Evolutionary conservation across 2,888 invertebrate genomes (phyloP).

Genomic region (Meliscaeva auricollis): DNA sequence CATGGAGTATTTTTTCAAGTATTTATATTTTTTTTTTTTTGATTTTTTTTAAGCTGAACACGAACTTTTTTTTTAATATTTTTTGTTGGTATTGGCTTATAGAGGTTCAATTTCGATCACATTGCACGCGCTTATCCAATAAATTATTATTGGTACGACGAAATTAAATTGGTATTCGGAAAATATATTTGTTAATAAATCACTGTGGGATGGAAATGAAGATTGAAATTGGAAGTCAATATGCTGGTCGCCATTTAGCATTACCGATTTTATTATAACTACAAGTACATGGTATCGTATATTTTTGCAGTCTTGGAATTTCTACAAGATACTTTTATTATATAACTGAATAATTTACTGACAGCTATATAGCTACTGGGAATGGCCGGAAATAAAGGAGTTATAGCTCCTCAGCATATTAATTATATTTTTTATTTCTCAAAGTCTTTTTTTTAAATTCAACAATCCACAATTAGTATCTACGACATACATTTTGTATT

Average conservation of each 20-base stretch:
- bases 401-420: no score
- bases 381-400: neutral
- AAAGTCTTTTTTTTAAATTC: no score
- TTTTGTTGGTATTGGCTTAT: slow-evolving; percentile 36
- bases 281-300: no score
- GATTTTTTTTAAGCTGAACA: neutral
- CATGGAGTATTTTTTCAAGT: neutral
- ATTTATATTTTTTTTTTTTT: slow-evolving; percentile 2
- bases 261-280: neutral
- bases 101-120: slow-evolving; percentile 66
- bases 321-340: neutral
- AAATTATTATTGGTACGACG: slow-evolving; percentile 69
- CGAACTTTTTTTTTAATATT: slow-evolving; percentile 19
- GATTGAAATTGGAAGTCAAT: slow-evolving; percentile 62
- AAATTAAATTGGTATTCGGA: slow-evolving; percentile 74
- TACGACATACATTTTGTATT: no score
- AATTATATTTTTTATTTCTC: neutral
- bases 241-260: neutral
- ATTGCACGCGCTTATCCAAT: slow-evolving; percentile 72
- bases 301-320: neutral
- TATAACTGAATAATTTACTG: neutral
- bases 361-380: neutral
- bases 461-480: no score
- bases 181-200: slow-evolving; percentile 68
- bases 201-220: slow-evolving; percentile 28